Conservation (phyloP, 2,797 vertebrate genomes). For the Garrulus glandarius region DNA sequence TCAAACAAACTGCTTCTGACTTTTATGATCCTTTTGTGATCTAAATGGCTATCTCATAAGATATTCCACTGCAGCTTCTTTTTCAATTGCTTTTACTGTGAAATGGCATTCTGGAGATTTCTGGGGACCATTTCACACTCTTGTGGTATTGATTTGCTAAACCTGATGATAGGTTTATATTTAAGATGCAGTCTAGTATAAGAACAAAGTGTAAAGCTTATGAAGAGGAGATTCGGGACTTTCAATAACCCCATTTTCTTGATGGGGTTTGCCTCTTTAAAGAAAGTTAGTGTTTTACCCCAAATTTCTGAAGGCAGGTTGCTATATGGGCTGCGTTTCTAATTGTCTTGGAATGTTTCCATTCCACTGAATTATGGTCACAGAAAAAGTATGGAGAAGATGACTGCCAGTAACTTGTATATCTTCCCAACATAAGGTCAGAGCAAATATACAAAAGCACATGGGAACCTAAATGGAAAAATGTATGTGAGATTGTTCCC, state of each 20-base stretch:
- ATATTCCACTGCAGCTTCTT: conserved; percentile 75
- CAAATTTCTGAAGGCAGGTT: conserved; percentile 7
- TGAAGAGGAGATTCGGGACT: conserved; percentile 57
- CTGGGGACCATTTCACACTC: conserved; percentile 75
- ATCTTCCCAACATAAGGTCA: conserved; percentile 47
- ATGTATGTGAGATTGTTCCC: conserved; percentile 29
- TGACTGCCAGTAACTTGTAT: conserved; percentile 10
- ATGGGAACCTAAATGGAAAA: conserved; percentile 52
- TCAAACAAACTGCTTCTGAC: conserved; percentile 80
- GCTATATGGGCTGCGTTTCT: conserved; percentile 7
- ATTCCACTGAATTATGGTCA: conserved; percentile 19
- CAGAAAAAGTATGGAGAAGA: conserved; percentile 9
- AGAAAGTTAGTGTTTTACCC: background rate
- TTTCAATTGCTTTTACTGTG: conserved; percentile 78
- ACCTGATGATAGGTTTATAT: conserved; percentile 74
- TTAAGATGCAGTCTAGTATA: conserved; percentile 71
- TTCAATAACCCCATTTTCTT: conserved; percentile 42
- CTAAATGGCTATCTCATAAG: conserved; percentile 80
- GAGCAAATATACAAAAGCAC: conserved; percentile 29
- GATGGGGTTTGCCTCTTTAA: background rate
- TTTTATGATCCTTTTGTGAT: conserved; percentile 82
- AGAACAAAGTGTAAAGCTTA: conserved; percentile 53
- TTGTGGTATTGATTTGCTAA: conserved; percentile 77
- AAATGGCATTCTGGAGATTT: conserved; percentile 78
- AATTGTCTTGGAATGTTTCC: conserved; percentile 42